phyloP scores from a whole-genome alignment of 2,113 vertebrate genomes.

The Cavia porcellus region DNA sequence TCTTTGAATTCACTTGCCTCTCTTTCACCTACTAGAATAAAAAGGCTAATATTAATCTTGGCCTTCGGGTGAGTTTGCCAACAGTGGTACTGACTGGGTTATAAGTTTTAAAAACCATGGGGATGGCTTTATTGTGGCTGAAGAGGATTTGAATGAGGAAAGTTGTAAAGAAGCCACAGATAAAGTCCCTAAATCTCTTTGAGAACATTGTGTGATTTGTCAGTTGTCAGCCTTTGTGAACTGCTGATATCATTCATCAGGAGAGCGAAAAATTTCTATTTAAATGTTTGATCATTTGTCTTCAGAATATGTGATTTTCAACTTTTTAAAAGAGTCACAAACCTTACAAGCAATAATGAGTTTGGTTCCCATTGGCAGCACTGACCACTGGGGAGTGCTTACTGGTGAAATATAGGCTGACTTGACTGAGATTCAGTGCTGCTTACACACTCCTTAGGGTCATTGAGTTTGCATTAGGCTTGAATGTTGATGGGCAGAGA shows the following conservation, averaged over 20 bases:
- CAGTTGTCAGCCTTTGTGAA: slow-evolving; percentile 67
- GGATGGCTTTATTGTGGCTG: slow-evolving; percentile 67
- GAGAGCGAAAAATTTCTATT: slow-evolving; percentile 64
- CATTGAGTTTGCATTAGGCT: neutral
- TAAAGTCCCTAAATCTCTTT: slow-evolving; percentile 36
- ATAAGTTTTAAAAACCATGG: slow-evolving; percentile 63
- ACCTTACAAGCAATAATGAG: slow-evolving; percentile 57
- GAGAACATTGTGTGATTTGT: slow-evolving; percentile 63
- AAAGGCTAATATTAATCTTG: slow-evolving; percentile 20
- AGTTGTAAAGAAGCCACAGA: slow-evolving; percentile 52
- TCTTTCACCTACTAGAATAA: neutral
- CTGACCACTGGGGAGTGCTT: slow-evolving; percentile 43
- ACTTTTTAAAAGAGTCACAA: slow-evolving; percentile 51
- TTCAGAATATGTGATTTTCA: slow-evolving; percentile 73
- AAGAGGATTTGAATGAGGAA: slow-evolving; percentile 65
- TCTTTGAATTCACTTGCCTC: neutral
- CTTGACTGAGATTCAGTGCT: slow-evolving; percentile 44
- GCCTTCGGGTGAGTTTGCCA: slow-evolving; percentile 60
- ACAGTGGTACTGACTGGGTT: slow-evolving; percentile 62
- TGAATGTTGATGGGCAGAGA: slow-evolving; percentile 52
- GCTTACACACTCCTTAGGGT: neutral
- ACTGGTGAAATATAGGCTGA: slow-evolving; percentile 62
- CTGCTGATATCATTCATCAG: slow-evolving; percentile 69
- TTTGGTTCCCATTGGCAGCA: slow-evolving; percentile 33
- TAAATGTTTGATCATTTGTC: slow-evolving; percentile 78